Conservation (phyloP, 2,113 vertebrate species). For the Colius striatus region DNA sequence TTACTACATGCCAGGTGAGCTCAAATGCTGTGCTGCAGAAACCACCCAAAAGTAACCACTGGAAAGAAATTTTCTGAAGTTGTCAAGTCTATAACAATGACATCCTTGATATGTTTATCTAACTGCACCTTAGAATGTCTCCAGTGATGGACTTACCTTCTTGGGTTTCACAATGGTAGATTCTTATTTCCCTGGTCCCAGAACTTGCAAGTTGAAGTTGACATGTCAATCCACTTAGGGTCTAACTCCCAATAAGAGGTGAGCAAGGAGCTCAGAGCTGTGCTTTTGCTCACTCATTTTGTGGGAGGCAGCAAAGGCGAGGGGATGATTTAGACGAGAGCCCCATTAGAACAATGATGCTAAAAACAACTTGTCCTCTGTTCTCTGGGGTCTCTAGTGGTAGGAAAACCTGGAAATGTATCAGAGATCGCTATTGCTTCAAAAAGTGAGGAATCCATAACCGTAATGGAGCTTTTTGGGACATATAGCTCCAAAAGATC, state of each 20-base stretch:
- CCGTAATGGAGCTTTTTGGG: not conserved
- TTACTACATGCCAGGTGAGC: slow-evolving; percentile 86
- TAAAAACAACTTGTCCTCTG: not conserved
- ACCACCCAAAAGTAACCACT: not conserved
- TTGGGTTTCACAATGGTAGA: not conserved
- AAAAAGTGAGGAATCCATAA: not conserved
- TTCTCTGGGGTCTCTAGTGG: not conserved
- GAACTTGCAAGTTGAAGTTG: not conserved
- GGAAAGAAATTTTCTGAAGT: not conserved
- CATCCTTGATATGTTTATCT: not conserved
- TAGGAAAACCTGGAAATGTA: not conserved
- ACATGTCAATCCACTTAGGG: not conserved
- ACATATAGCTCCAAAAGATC: not conserved
- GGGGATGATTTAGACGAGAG: not conserved
- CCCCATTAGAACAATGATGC: not conserved
- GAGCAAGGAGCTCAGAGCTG: not conserved
- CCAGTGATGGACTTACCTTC: not conserved
- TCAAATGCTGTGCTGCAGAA: not conserved
- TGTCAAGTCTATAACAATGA: not conserved
- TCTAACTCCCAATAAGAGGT: not conserved
- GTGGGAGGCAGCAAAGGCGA: not conserved
- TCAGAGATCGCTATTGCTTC: not conserved
- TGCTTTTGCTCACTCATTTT: not conserved
- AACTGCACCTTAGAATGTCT: not conserved
- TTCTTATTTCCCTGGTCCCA: not conserved